Base-by-base conservation (phyloP, 2,888 invertebrate species). In the Fissipunctia ypsillon region DNA sequence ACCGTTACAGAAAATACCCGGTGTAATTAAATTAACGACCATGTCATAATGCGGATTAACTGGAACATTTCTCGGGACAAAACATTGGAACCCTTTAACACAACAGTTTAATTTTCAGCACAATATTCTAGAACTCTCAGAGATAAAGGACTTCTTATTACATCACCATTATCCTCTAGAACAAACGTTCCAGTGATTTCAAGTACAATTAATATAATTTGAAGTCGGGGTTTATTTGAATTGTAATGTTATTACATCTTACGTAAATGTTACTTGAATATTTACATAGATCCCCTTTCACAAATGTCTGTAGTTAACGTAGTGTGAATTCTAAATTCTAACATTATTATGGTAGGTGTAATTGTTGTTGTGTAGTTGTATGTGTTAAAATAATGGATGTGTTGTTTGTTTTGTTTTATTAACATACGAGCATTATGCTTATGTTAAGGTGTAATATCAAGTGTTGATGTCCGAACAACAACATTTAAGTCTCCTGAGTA, bases 191-290 rank as follows among this genome's bases (percentile, higher is more conserved):
- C 71, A 78, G 74, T 81, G 80, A 86, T 84, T 83, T 76, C 71
- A 82, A 78, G 78, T 79, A 80, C 75, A 80, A 82, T 79, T 83
- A 83, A 79, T 82, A 43, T 82, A 80, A 85, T 84, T 82, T 83
- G 59, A 69, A 63, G 72, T 67, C 5, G 38, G 66, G 45, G 57
- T 82, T 68, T 75, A 78, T 73, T 84, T 81, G 22, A 69, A 71
- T 69, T 66, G 69, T 84, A 72, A 72, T 66, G 57, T 81, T 82
- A 75, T 71, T 60, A 76, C 72, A 45, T 77, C 69, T 80, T 69
- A 72, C 56, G 50, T 65, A 73, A 76, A 81, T 75, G 76, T 80
- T 67, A 43, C 48, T 72, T n/a, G 78, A 83, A 84, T 87, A 78
- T 87, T 87, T 78, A 76, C 71, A 60, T 63, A 59, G 69, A 78